Percentiles rank a stretch among this genome's conserved stretches.
phyloP scores from a whole-genome alignment of 1,140 invertebrate species.

The Centruroides sculpturatus region DNA sequence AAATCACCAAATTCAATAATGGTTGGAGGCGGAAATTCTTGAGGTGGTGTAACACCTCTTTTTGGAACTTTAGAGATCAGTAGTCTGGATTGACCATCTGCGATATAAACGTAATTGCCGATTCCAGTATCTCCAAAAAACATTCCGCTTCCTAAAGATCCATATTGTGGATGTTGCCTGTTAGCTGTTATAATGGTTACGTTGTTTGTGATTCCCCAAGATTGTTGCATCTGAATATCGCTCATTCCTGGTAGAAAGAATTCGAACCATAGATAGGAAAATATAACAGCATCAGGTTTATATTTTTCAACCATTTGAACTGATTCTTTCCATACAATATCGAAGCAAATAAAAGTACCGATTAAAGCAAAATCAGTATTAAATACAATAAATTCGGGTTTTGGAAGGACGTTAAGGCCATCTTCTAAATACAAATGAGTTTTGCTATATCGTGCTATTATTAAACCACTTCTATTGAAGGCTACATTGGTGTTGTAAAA shows the following conservation, averaged over 20 bases:
- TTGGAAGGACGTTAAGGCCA: constrained; percentile 34
- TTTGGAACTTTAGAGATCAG: constrained; percentile 6
- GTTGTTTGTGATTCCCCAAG: constrained; percentile 36
- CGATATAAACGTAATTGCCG: not conserved
- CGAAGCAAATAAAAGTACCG: constrained; percentile 57
- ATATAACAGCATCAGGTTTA: constrained; percentile 49
- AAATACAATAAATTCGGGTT: constrained; percentile 41
- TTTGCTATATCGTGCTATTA: constrained; percentile 55
- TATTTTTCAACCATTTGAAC: constrained; percentile 33
- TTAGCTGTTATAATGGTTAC: constrained; percentile 43
- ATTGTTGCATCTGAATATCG: constrained; percentile 35
- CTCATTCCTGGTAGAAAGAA: constrained; percentile 46
- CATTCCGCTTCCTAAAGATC: constrained; percentile 14
- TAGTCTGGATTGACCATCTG: constrained; percentile 4
- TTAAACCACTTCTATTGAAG: constrained; percentile 43
- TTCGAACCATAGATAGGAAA: constrained; percentile 54
- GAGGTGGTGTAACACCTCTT: not conserved
- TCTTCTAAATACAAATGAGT: constrained; percentile 50
- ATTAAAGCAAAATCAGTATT: constrained; percentile 40
- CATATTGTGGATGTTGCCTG: constrained; percentile 29
- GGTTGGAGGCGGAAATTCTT: not conserved
- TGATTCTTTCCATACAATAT: constrained; percentile 46
- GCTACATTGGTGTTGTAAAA: constrained; percentile 62
- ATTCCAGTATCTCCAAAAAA: constrained; percentile 1
- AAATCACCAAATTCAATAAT: not conserved